These are phyloP conservation scores for Columba guinea DNA, from an alignment of 2,797 vertebrate species.

Conservation along the genomic window DNA sequence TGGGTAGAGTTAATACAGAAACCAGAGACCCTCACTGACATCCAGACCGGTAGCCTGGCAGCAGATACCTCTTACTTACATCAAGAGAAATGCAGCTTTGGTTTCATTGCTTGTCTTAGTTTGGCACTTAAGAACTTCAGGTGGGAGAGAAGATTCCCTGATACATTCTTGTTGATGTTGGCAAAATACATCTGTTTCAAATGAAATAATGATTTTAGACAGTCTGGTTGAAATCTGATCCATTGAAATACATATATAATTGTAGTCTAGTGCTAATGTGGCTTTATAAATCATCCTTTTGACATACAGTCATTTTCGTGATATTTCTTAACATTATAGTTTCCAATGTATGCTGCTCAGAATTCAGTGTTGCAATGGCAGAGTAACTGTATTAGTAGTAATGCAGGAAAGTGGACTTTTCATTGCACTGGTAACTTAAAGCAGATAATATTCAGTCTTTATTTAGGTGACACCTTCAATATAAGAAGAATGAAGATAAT, in stretches of 20 bases:
- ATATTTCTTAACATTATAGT: conserved; percentile 19
- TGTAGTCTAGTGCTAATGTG: not conserved
- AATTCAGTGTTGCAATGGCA: not conserved
- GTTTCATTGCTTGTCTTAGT: not conserved
- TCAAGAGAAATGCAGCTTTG: not conserved
- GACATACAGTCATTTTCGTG: not conserved
- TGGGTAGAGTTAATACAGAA: not conserved
- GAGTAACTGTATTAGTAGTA: not conserved
- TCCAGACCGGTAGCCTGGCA: not conserved
- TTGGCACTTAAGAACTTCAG: not conserved
- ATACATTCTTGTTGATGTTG: not conserved
- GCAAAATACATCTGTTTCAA: not conserved
- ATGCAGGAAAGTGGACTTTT: not conserved
- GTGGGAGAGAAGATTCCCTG: not conserved
- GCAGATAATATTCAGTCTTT: not conserved
- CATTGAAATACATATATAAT: not conserved
- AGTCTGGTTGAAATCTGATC: not conserved
- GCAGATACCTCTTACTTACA: not conserved
- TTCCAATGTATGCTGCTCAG: not conserved
- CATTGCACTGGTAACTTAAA: not conserved
- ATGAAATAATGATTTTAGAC: not conserved
- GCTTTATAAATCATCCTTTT: conserved; percentile 6
- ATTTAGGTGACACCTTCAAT: not conserved
- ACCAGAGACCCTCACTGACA: not conserved
- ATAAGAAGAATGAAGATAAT: not conserved